Conservation (phyloP, 1,140 invertebrate species). For the Drosophila sulfurigaster region DNA sequence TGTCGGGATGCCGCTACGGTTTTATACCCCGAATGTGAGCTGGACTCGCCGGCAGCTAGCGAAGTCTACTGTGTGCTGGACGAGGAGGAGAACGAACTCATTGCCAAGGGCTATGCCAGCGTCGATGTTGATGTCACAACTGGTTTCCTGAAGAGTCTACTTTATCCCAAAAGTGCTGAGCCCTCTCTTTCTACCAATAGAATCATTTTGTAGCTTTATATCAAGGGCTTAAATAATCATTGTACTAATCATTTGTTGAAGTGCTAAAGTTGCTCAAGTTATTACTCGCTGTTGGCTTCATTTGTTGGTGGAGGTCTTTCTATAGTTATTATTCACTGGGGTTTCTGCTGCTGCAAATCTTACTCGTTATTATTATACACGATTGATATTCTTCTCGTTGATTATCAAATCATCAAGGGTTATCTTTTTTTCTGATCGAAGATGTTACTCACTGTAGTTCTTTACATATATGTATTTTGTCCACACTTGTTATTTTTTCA, state of each 20-base stretch:
- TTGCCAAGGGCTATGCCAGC: conserved; percentile 35
- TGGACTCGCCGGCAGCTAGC: conserved; percentile 24
- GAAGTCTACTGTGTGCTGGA: conserved; percentile 51
- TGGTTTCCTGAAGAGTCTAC: conserved; percentile 42
- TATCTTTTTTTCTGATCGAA: too few relatives aligned
- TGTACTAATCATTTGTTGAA: background rate
- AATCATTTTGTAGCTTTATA: conserved; percentile 8
- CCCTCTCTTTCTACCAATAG: background rate
- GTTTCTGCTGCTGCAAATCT: background rate
- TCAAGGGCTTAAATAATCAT: too few relatives aligned
- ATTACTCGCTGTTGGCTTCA: background rate
- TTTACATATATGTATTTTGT: too few relatives aligned
- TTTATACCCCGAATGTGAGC: conserved; percentile 47
- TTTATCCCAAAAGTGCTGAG: conserved; percentile 46
- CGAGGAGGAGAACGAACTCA: conserved; percentile 46
- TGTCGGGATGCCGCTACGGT: conserved; percentile 47
- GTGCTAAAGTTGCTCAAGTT: background rate
- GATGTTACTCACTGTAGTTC: too few relatives aligned
- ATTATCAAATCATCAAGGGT: too few relatives aligned
- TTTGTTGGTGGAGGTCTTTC: background rate
- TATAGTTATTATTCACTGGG: background rate
- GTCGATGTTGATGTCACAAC: conserved; percentile 44
- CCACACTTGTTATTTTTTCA: too few relatives aligned
- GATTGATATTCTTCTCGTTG: too few relatives aligned
- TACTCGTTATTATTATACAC: too few relatives aligned